These are phyloP conservation scores for Pithys albifrons DNA, from an alignment of 2,113 vertebrate species.

Conservation along the genomic window DNA sequence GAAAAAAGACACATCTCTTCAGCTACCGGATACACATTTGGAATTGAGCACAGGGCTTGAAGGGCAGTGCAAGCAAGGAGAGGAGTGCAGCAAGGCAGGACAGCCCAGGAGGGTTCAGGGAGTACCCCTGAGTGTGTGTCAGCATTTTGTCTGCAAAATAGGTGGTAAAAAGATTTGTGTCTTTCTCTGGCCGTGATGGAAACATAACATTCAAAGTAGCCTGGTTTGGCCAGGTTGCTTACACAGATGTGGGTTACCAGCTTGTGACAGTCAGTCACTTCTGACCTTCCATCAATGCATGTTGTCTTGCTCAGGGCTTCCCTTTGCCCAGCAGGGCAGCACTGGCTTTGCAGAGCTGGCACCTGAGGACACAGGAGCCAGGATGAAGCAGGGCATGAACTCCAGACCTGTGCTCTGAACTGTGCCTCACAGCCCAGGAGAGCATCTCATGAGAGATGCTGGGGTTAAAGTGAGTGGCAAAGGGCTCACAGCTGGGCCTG, in stretches of 20 bases:
- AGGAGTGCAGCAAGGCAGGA: not conserved
- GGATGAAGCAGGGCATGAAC: not conserved
- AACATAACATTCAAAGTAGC: not conserved
- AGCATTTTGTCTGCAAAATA: not conserved
- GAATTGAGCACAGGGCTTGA: not conserved
- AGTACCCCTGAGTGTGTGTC: not conserved
- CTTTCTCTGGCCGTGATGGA: not conserved
- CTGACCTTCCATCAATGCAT: not conserved
- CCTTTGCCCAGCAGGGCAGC: accelerated
- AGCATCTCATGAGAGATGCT: not conserved
- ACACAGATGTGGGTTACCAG: not conserved
- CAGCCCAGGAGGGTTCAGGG: not conserved
- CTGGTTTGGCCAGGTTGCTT: not conserved
- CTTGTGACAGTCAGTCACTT: not conserved
- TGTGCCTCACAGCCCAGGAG: not conserved
- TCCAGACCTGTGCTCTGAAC: not conserved
- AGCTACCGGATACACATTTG: not conserved
- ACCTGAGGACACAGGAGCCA: accelerated
- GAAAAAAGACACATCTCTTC: not conserved
- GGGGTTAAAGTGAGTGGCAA: not conserved
- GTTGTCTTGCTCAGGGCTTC: accelerated
- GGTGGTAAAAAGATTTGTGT: not conserved
- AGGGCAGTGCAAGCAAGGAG: not conserved
- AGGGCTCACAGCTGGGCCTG: not conserved
- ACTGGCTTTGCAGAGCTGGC: accelerated